phyloP scores from a whole-genome alignment of 1,140 invertebrate species.

The Panagrolaimus sp. region DNA sequence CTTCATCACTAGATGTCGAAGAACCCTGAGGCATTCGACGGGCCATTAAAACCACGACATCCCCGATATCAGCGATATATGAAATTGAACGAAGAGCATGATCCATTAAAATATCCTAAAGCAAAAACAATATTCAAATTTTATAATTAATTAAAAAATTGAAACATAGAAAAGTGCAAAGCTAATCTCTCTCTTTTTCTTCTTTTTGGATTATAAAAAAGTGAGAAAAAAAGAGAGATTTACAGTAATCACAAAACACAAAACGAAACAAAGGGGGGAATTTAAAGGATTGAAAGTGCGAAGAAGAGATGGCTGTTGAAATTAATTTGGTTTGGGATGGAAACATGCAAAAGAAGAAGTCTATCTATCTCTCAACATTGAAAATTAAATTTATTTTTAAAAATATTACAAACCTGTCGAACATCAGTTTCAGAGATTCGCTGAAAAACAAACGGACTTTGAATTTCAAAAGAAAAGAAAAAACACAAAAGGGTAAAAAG shows the following conservation, averaged over 20 bases:
- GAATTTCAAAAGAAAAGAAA: background rate
- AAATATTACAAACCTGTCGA: constrained; percentile 54
- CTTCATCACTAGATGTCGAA: constrained; percentile 40
- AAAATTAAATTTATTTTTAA: too few relatives aligned
- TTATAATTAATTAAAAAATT: too few relatives aligned
- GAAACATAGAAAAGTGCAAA: too few relatives aligned
- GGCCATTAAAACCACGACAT: constrained; percentile 96
- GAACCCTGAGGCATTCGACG: constrained; percentile 71
- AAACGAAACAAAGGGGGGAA: background rate
- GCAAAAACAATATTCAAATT: constrained; percentile 65
- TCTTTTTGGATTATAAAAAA: too few relatives aligned
- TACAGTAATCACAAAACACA: background rate
- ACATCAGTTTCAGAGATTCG: constrained; percentile 59
- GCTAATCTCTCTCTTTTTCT: background rate
- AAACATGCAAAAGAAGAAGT: too few relatives aligned
- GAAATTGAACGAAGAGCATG: constrained; percentile 94
- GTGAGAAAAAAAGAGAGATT: too few relatives aligned
- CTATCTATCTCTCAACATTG: too few relatives aligned
- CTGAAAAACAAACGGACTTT: constrained; percentile 44
- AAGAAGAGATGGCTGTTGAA: background rate
- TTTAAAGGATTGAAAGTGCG: background rate
- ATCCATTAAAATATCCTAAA: constrained; percentile 98
- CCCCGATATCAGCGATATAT: constrained; percentile 98
- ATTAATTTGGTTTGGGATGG: background rate
- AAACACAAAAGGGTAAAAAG: background rate